Evolutionary conservation across 92 coral and sea anemone genomes (phyloP).

Genomic region (Parazoanthus swiftii): DNA sequence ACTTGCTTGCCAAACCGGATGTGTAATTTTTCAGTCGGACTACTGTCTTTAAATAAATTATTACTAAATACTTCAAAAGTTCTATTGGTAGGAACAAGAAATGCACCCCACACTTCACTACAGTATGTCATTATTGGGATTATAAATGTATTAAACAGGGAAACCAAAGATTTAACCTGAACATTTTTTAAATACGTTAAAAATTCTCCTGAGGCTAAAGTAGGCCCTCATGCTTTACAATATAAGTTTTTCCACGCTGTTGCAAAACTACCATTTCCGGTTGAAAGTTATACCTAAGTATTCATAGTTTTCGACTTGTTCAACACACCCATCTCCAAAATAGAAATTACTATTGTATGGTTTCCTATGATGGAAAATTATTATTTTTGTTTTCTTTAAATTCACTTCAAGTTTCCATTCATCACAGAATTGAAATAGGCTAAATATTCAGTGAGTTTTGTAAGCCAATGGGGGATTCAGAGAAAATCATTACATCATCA

Average conservation of each 20-base stretch:
- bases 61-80: too few species aligned
- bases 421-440: not conserved
- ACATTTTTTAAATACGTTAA: not conserved
- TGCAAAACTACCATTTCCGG: not conserved
- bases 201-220: not conserved
- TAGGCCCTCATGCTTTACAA: not conserved
- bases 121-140: too few species aligned
- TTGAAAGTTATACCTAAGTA: conserved; percentile 27
- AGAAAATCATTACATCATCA: conserved; percentile 22
- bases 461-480: conserved; percentile 15
- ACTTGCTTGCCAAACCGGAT: too few species aligned
- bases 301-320: not conserved
- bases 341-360: not conserved
- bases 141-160: too few species aligned
- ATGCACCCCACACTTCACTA: too few species aligned
- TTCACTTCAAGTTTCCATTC: not conserved
- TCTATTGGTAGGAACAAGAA: too few species aligned
- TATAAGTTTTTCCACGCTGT: not conserved
- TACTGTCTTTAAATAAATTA: too few species aligned
- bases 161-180: not conserved
- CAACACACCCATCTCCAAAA: not conserved
- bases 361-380: not conserved
- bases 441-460: not conserved
- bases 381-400: conserved; percentile 5
- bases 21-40: too few species aligned